These are phyloP conservation scores for Pedionomus torquatus DNA, from an alignment of 2,113 vertebrate genomes.

Conservation along the genomic window DNA sequence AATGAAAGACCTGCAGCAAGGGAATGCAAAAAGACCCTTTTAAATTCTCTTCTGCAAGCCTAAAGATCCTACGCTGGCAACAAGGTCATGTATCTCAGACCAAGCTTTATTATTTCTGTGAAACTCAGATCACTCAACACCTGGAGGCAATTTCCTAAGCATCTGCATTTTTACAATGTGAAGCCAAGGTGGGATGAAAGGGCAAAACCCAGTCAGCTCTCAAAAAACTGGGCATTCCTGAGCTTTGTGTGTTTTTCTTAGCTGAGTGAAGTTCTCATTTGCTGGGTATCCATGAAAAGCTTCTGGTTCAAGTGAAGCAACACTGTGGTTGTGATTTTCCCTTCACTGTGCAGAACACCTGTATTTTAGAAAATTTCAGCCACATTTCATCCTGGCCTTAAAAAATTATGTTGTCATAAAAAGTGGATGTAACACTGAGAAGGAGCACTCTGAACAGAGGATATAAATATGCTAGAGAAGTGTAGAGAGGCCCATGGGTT, in stretches of 20 bases:
- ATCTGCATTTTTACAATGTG: conserved; percentile 61
- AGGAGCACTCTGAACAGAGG: not conserved
- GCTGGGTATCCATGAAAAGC: not conserved
- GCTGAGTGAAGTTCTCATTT: not conserved
- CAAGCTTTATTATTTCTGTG: conserved; percentile 55
- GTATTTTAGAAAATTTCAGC: not conserved
- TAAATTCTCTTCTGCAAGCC: not conserved
- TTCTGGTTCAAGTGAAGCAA: not conserved
- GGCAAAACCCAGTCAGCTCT: conserved; percentile 15
- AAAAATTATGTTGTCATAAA: not conserved
- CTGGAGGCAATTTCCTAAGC: conserved; percentile 64
- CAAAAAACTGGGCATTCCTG: not conserved
- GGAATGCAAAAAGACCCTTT: not conserved
- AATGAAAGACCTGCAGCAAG: not conserved
- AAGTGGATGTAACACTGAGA: not conserved
- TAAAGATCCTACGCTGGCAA: not conserved
- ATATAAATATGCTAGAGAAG: not conserved
- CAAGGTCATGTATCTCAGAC: conserved; percentile 27
- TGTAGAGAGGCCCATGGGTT: not conserved
- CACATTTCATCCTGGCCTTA: not conserved
- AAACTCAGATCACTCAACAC: conserved; percentile 39
- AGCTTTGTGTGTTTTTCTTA: not conserved
- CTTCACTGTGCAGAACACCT: not conserved
- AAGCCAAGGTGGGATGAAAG: conserved; percentile 46
- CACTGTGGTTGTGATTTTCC: not conserved